Evolutionary conservation across 2,113 vertebrate species (phyloP), one percentile per base, ranked within the genome.

Genomic region (Brachyhypopomus gauderio): DNA sequence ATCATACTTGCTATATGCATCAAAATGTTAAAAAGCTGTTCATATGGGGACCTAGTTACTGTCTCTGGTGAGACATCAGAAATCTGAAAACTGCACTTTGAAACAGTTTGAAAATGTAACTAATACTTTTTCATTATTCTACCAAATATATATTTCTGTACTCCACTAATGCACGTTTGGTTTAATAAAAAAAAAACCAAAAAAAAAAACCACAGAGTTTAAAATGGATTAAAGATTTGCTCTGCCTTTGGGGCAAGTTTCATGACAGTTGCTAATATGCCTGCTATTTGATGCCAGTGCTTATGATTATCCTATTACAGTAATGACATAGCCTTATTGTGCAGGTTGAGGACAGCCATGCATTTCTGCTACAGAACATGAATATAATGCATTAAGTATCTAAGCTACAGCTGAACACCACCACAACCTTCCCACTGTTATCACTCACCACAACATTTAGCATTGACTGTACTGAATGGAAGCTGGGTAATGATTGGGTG

Each of bases 401-500:
- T 27, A 16, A 25, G 23, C 0, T 45, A 11, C 34, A 9, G 16
- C 17, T 20, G 9, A 55, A 27, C 9, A 12, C 3, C 22, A 27
- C 27, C 30, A 16, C 20, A 72, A 41, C 11, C 4, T 9, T n/a
- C 45, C 22, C 48, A 12, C 3, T 71, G 19, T 5, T 41, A 23
- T 60, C 19, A 30, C 23, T 69, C 66, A 48, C 6, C 63, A 66
- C 27, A 52, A 30, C 71, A 5, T 78, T 86, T 2, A 30, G 19
- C 78, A 72, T n/a, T 76, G 85, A 82, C 62, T 72, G 38, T 80
- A 72, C 25, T 55, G 56, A 78, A 83, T 41, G 41, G 41, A 9
- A 41, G 5, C 9, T 6, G 41, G 41, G 41, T 8, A 8, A 9
- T 41, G 41, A 41, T 1, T 41, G 41, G 41, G 41, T 8, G 41